Conservation (phyloP, 2,888 invertebrate species). For the Opisthograptis luteolata region DNA sequence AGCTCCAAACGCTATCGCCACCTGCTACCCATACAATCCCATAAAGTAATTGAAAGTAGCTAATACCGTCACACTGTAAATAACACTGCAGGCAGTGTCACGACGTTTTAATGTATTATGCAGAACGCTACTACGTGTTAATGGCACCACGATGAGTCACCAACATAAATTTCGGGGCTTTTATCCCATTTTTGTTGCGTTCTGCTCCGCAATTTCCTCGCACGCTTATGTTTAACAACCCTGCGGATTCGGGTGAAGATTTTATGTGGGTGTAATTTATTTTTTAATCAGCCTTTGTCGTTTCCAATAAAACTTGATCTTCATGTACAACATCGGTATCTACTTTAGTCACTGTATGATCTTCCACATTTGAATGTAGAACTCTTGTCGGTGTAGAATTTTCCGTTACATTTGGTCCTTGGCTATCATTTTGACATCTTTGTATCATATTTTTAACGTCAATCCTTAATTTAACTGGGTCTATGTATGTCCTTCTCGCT, state of each 20-base stretch:
- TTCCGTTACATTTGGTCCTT: too few relatives aligned
- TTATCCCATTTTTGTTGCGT: constrained; percentile 69
- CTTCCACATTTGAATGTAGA: too few relatives aligned
- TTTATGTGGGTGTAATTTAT: constrained; percentile 16
- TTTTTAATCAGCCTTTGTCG: constrained; percentile 6
- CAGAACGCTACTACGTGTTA: constrained; percentile 75
- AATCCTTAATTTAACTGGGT: too few relatives aligned
- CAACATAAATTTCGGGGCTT: constrained; percentile 72
- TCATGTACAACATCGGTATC: too few relatives aligned
- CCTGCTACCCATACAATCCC: constrained; percentile 47
- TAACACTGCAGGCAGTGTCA: constrained; percentile 68
- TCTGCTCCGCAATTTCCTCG: constrained; percentile 62
- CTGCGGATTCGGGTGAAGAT: constrained; percentile 21
- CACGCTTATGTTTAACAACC: constrained; percentile 28
- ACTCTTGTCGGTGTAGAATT: too few relatives aligned
- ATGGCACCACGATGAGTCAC: constrained; percentile 70
- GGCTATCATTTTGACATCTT: too few relatives aligned
- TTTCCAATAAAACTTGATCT: too few relatives aligned
- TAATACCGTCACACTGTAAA: constrained; percentile 66
- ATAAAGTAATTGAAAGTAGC: constrained; percentile 73
- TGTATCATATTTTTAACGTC: too few relatives aligned
- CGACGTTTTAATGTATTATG: constrained; percentile 79
- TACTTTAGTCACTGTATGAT: too few relatives aligned
- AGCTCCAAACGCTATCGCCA: constrained; percentile 26
- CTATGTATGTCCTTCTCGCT: too few relatives aligned